A percentile compares a stretch with the other conserved stretches of the same genome.
Conservation (phyloP, 2,797 vertebrate genomes). For the Muscicapa striata region DNA sequence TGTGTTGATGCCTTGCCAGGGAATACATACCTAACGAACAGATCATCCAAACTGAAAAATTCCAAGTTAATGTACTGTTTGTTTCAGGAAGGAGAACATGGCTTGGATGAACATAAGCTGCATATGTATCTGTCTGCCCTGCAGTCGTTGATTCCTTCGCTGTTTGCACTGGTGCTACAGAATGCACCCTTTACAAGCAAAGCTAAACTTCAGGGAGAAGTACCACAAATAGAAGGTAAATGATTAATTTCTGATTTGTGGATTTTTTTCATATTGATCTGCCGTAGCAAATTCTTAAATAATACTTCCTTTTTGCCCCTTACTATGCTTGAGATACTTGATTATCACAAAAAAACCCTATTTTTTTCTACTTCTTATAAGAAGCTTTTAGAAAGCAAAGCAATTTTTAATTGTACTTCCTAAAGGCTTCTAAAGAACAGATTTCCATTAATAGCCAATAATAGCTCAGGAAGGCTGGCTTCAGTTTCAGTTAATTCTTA, state of each 20-base stretch:
- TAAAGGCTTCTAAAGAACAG: background rate
- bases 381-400: background rate
- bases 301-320: background rate
- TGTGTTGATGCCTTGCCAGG: background rate
- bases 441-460: background rate
- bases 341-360: background rate
- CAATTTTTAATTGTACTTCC: background rate
- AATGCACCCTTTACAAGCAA: constrained; percentile 93
- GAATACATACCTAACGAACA: background rate
- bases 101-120: constrained; percentile 95
- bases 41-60: background rate
- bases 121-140: constrained; percentile 93
- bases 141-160: constrained; percentile 94
- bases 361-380: background rate
- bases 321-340: background rate
- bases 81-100: constrained; percentile 91
- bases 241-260: background rate
- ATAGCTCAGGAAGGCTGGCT: background rate
- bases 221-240: constrained; percentile 92
- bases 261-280: background rate
- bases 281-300: background rate
- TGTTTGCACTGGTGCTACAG: constrained; percentile 93
- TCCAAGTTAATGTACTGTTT: constrained; percentile 13
- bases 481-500: background rate
- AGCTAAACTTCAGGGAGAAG: constrained; percentile 88